Percentiles rank a stretch among this genome's conserved stretches.
Evolutionary conservation across 2,797 vertebrate species (phyloP).

Genomic region (Gymnopithys bicolor): DNA sequence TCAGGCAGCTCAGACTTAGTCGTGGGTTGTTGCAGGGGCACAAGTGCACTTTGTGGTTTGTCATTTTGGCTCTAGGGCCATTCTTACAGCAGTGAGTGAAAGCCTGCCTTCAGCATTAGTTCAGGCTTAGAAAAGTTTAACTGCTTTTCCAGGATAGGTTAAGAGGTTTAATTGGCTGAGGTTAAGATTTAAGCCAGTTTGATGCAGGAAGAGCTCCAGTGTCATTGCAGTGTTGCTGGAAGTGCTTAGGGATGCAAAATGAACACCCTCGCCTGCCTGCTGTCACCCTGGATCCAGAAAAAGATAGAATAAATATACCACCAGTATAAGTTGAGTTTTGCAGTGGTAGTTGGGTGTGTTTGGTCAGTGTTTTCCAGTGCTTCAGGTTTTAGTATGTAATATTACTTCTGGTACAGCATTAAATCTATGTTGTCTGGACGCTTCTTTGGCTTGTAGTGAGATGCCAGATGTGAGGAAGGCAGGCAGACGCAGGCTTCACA

Average conservation of each 20-base stretch:
- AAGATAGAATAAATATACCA: background rate
- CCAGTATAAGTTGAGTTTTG: background rate
- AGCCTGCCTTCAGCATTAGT: background rate
- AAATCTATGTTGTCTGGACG: background rate
- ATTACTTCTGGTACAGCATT: background rate
- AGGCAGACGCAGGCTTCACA: background rate
- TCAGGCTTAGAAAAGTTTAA: background rate
- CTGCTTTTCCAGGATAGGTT: background rate
- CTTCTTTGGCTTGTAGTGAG: background rate
- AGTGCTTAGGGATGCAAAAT: background rate
- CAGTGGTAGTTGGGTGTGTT: background rate
- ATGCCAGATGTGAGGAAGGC: background rate
- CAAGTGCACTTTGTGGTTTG: background rate
- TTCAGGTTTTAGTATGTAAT: background rate
- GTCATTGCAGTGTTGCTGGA: background rate
- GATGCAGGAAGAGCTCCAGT: background rate
- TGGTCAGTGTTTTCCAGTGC: background rate
- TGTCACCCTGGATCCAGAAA: background rate
- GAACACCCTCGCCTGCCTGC: background rate
- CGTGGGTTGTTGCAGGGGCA: background rate
- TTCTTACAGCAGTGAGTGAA: background rate
- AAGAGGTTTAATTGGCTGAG: too few relatives aligned
- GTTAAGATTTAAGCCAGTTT: background rate
- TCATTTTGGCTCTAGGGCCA: background rate
- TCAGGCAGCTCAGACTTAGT: background rate